Evolutionary conservation across 2,113 vertebrate species (phyloP).

Genomic region (Mormyrus lacerda): DNA sequence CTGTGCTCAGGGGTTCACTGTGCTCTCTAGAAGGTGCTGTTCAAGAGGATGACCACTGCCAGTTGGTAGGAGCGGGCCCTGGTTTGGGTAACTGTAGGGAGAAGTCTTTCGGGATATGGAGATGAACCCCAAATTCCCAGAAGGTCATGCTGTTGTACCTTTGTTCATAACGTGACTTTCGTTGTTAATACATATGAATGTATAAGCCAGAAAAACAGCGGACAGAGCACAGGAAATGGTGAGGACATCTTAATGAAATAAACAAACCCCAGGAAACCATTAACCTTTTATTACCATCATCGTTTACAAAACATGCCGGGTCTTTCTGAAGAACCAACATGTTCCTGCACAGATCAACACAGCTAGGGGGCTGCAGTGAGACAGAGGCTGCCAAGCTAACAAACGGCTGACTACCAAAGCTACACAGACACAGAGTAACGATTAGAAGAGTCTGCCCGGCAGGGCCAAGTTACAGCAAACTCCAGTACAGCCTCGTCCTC

Average conservation of each 20-base stretch:
- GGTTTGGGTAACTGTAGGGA: not conserved
- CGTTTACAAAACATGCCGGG: slow-evolving; percentile 41
- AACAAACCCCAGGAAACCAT: slow-evolving; percentile 39
- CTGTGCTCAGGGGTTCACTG: not conserved
- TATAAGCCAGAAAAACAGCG: not conserved
- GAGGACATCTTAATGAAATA: not conserved
- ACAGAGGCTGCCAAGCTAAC: slow-evolving; percentile 36
- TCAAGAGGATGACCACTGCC: not conserved
- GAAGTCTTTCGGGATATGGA: not conserved
- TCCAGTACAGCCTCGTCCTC: slow-evolving; percentile 31
- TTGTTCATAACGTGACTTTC: not conserved
- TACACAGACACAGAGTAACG: slow-evolving; percentile 21
- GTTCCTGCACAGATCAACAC: slow-evolving; percentile 48
- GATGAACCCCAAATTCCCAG: not conserved
- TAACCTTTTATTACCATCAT: slow-evolving; percentile 50
- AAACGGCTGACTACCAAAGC: slow-evolving; percentile 36
- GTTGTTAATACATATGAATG: not conserved
- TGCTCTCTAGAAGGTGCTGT: not conserved
- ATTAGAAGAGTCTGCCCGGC: not conserved
- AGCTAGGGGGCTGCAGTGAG: slow-evolving; percentile 44
- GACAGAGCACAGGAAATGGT: not conserved
- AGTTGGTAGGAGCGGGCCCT: not conserved
- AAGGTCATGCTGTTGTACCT: not conserved
- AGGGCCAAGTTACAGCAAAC: not conserved
- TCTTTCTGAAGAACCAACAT: slow-evolving; percentile 51